A percentile compares a stretch with the other conserved stretches of the same genome.
These are phyloP conservation scores for Crossoptilon crossoptilon DNA, from an alignment of 2,797 vertebrate genomes.

Conservation along the genomic window DNA sequence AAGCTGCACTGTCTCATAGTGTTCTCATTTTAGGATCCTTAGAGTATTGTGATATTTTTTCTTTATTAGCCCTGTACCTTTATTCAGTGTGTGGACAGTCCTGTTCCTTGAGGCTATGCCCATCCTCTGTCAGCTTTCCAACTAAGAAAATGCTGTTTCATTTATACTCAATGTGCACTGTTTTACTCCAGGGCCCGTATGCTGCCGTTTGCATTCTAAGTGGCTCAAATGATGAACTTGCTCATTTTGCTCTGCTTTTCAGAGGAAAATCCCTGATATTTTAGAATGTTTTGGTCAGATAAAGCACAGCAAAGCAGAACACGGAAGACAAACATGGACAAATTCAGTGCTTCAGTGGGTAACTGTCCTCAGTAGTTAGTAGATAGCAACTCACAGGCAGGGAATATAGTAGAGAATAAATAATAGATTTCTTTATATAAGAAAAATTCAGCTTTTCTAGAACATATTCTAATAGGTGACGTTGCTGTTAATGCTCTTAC, in stretches of 20 bases:
- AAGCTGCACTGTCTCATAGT: rapidly evolving
- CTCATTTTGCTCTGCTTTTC: neutral
- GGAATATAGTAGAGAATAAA: neutral
- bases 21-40: neutral
- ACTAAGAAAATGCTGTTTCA: neutral
- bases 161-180: neutral
- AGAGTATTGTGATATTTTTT: neutral
- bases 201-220: neutral
- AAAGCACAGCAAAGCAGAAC: neutral
- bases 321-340: neutral
- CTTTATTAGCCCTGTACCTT: neutral
- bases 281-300: neutral
- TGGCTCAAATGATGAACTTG: neutral
- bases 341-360: neutral
- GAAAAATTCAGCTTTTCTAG: neutral
- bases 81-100: neutral
- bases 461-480: neutral
- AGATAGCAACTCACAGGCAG: neutral
- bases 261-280: neutral
- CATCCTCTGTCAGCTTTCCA: neutral
- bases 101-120: rapidly evolving
- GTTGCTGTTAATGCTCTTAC: neutral
- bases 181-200: neutral
- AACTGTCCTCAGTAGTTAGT: rapidly evolving
- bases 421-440: neutral